Conservation (phyloP, 2,797 vertebrate species). For the Sternarchorhynchus goeldii region DNA sequence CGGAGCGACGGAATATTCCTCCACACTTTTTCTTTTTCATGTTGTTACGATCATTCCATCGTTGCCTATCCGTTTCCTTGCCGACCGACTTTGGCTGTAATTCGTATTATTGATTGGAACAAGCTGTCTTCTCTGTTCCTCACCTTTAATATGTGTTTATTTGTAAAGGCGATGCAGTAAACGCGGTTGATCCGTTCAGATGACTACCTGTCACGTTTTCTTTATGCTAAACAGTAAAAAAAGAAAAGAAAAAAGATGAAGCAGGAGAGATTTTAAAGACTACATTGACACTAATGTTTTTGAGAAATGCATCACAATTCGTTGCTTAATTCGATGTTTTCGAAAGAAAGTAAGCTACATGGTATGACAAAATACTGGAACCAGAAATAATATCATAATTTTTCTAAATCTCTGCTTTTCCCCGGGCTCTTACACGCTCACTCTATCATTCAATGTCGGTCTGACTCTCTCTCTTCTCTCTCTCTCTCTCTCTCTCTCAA, state of each 20-base stretch:
- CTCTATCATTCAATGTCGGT: slow-evolving; percentile 58
- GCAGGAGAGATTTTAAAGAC: slow-evolving; percentile 1
- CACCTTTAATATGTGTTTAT: background rate
- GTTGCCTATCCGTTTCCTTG: slow-evolving; percentile 61
- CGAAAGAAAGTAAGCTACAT: background rate
- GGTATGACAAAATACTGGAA: slow-evolving; percentile 5
- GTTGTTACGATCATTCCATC: slow-evolving; percentile 75
- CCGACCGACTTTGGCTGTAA: slow-evolving; percentile 56
- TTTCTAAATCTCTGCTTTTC: slow-evolving; percentile 56
- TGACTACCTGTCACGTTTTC: background rate
- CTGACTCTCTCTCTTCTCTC: slow-evolving; percentile 63
- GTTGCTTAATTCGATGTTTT: background rate
- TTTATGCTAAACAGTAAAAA: background rate
- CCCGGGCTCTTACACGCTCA: slow-evolving; percentile 57
- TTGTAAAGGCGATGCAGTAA: slow-evolving; percentile 27
- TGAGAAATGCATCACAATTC: background rate
- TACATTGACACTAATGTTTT: background rate
- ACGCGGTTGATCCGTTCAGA: slow-evolving; percentile 20
- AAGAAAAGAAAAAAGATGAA: background rate
- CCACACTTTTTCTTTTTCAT: slow-evolving; percentile 82
- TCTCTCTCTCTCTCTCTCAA: slow-evolving; percentile 51
- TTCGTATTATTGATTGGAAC: slow-evolving; percentile 49
- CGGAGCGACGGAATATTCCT: slow-evolving; percentile 71
- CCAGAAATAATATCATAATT: slow-evolving; percentile 39
- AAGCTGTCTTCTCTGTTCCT: background rate